Evolutionary conservation across 1,140 invertebrate genomes (phyloP), one percentile per base, ranked within the genome.

Genomic region (Anadara kagoshimensis): DNA sequence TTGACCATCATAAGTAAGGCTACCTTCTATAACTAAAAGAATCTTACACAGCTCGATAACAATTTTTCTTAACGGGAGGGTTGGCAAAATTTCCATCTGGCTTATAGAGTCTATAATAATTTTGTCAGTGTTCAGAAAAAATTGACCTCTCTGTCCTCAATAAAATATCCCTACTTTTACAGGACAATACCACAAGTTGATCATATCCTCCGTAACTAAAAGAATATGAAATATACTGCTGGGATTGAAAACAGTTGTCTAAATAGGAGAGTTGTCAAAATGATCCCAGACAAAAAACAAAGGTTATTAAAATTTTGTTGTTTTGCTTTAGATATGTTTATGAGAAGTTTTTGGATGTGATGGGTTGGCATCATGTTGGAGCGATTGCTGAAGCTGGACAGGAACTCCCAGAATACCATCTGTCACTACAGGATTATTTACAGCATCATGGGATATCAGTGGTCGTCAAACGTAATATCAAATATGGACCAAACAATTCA

Each of bases 111-210:
- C 12, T 57, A 18, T 57, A 20, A 24, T 24, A 57, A 12, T 29
- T 22, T 20, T 29, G 24, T 29, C 14, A 16, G 26, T n/a, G 16
- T 58, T 2, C 56, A 22, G 26, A 20, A 22, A 2, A 29, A n/a
- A 29, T 58, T 4, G 12, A 58, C n/a, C n/a, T 58, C 1, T n/a
- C n/a, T n/a, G n/a, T n/a, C n/a, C n/a, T n/a, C n/a, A n/a, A 85
- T 90, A 0, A 92, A 92, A 65, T 96, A 95, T 89, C 94, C 94
- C 0, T 95, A 94, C 80, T 96, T 96, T 87, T 96, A 94, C 84
- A 86, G 94, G 1, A 96, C 95, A 0, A 94, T 95, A 74, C 94
- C 94, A 2, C 93, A 94, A 82, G 94, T 95, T 81, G 92, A 92
- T 41, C 92, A 94, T 69, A n/a, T n/a, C n/a, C n/a, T n/a, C n/a